These are phyloP conservation scores for Oreortyx pictus DNA, from an alignment of 2,797 vertebrate genomes.

Conservation along the genomic window DNA sequence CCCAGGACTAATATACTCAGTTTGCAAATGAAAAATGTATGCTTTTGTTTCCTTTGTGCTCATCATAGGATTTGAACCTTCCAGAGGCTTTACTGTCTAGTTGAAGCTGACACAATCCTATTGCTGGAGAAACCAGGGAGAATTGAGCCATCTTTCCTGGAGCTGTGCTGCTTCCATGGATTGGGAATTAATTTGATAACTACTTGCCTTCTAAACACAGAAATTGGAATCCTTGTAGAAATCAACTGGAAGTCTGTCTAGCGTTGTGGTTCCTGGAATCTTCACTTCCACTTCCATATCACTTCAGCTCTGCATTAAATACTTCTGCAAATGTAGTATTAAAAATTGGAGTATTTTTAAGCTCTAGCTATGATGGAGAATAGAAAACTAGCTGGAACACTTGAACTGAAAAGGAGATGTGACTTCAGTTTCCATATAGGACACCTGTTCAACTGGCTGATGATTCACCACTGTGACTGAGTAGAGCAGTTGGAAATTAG, in stretches of 20 bases:
- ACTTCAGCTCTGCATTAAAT: not conserved
- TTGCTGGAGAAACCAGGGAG: not conserved
- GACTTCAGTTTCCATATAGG: not conserved
- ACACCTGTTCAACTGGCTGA: not conserved
- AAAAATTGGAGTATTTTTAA: not conserved
- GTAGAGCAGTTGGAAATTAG: not conserved
- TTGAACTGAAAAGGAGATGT: not conserved
- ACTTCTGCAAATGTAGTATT: not conserved
- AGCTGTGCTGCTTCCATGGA: not conserved
- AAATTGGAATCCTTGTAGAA: not conserved
- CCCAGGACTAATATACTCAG: not conserved
- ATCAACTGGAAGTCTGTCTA: not conserved
- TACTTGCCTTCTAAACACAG: not conserved
- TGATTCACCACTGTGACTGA: not conserved
- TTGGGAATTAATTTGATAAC: not conserved
- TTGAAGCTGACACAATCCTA: not conserved
- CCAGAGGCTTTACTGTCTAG: not conserved
- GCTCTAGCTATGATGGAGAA: not conserved
- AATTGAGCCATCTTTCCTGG: not conserved
- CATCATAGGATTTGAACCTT: not conserved
- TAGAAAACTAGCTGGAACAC: not conserved
- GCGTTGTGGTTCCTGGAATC: not conserved
- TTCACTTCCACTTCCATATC: not conserved
- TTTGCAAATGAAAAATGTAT: not conserved
- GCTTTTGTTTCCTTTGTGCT: not conserved